Percentiles rank a stretch among this genome's conserved stretches.
These are phyloP conservation scores for Hippotragus niger DNA, from an alignment of 2,113 vertebrate species.

Conservation along the genomic window DNA sequence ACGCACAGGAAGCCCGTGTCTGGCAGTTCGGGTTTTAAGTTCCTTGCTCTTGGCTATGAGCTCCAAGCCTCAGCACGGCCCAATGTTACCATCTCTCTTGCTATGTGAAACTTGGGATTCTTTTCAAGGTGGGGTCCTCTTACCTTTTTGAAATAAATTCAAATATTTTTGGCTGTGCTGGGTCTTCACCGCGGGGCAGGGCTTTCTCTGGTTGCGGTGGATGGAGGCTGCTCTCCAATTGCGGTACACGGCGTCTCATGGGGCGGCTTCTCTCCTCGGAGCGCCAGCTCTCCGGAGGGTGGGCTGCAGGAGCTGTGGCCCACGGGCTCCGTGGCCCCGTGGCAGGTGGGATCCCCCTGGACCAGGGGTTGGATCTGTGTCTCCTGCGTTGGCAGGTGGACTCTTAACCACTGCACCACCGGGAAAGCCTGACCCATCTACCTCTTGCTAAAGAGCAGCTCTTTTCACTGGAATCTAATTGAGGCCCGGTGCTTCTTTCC, in stretches of 20 bases:
- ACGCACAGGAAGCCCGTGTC: accelerated
- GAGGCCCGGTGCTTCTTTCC: neutral
- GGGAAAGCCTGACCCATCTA: neutral
- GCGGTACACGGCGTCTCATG: accelerated
- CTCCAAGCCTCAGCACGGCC: accelerated
- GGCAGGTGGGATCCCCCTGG: neutral
- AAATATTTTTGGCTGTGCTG: neutral
- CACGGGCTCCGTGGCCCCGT: accelerated
- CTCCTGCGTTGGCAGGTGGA: neutral
- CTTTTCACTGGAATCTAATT: neutral
- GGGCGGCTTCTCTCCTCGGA: neutral
- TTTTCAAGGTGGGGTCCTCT: neutral
- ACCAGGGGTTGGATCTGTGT: neutral
- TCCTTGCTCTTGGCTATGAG: neutral
- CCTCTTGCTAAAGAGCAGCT: neutral
- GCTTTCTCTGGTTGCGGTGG: accelerated
- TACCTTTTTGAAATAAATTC: neutral
- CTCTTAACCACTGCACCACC: neutral
- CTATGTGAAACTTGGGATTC: accelerated
- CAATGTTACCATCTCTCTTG: accelerated
- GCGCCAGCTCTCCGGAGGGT: neutral
- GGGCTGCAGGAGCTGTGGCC: neutral
- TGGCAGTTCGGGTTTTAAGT: neutral
- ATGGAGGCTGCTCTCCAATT: neutral
- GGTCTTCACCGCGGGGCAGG: accelerated